Evolutionary conservation across 2,888 invertebrate genomes (phyloP), one percentile per base, ranked within the genome.

Genomic region (Pelosia muscerda): DNA sequence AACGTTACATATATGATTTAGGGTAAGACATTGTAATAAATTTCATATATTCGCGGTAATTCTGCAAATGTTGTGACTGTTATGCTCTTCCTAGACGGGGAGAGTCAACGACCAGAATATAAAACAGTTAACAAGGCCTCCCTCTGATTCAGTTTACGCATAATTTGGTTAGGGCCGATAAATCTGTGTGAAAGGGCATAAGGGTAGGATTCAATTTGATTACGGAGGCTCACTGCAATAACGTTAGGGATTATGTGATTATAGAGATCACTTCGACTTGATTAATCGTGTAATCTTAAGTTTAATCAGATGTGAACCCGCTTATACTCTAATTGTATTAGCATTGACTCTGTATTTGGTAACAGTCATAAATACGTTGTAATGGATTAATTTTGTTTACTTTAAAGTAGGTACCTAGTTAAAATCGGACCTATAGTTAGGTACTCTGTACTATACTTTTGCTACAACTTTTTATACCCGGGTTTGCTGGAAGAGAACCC

Each of bases 101-200:
- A 72, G 74, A 76, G 68, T 72, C 81, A 72, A 61, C 76, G 86
- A 76, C 77, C 75, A 72, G 92, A 91, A 93, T 93, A 87, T 84
- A 79, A 90, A 93, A 84, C 83, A 87, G 87, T 80, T 77, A 83
- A 81, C 74, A 70, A 80, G 76, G 65, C 65, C 81, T 82, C 92
- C 90, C 92, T 91, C 90, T 82, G 81, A 81, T 92, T 92, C 90
- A 90, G 90, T 89, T 92, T 88, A 87, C 86, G 82, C 82, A 89
- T 92, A 94, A 94, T 93, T 93, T 88, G 83, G 84, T 93, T 92
- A 92, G 90, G 92, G 92, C 90, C 87, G 86, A 94, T 94, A 95
- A 95, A 95, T 95, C 94, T 91, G 86, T 86, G 91, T 92, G 92
- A 90, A 87, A 89, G 88, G 86, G 83, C 83, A 76, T 85, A 69